Evolutionary conservation across 1,140 invertebrate genomes (phyloP).

Genomic region (Drosophila micromelanica): DNA sequence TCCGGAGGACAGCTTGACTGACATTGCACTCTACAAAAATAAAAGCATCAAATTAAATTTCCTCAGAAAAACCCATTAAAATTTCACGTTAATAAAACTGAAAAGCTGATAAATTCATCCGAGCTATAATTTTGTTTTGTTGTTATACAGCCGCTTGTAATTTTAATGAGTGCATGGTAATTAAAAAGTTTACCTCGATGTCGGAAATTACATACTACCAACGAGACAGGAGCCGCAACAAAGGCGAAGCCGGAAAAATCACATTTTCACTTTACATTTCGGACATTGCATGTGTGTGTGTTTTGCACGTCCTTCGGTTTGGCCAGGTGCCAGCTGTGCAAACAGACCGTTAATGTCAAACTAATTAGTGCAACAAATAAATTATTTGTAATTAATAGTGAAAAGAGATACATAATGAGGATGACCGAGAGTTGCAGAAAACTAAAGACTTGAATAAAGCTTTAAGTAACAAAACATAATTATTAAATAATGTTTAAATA

Average conservation of each 20-base stretch:
- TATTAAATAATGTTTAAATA: background rate
- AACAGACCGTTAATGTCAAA: slow-evolving; percentile 32
- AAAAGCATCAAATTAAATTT: background rate
- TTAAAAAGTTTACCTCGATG: slow-evolving; percentile 30
- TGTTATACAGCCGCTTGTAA: slow-evolving; percentile 12
- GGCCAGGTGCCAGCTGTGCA: slow-evolving; percentile 5
- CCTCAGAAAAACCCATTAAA: background rate
- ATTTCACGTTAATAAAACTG: slow-evolving; percentile 16
- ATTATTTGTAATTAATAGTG: slow-evolving; percentile 33
- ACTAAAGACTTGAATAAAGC: background rate
- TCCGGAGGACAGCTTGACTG: too few species aligned
- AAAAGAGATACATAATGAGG: background rate
- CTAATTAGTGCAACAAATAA: slow-evolving; percentile 30
- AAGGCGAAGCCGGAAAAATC: slow-evolving; percentile 13
- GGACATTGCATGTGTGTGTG: background rate
- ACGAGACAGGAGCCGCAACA: background rate
- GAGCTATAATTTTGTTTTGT: slow-evolving; percentile 7
- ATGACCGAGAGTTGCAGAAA: background rate
- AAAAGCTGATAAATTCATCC: slow-evolving; percentile 2
- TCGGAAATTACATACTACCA: slow-evolving; percentile 27
- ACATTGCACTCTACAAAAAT: too few species aligned
- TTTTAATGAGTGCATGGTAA: slow-evolving; percentile 42
- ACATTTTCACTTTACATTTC: slow-evolving; percentile 9
- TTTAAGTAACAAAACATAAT: background rate
- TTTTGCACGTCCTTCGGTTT: background rate